Percentiles rank a stretch among this genome's conserved stretches.
These are phyloP conservation scores for Copidosoma aretas DNA, from an alignment of 2,888 invertebrate species.

Conservation along the genomic window DNA sequence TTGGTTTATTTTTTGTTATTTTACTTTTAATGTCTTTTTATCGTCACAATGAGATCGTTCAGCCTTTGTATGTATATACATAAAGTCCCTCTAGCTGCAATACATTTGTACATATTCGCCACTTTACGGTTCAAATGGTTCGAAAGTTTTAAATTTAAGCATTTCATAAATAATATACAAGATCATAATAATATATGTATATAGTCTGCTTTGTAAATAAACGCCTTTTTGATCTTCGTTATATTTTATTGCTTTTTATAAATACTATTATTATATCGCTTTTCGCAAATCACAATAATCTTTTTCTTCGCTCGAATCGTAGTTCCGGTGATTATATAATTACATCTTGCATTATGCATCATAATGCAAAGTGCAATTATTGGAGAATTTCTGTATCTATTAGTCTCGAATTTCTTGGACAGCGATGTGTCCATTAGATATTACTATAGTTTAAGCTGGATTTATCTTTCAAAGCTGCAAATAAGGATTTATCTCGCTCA, in stretches of 20 bases:
- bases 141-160: constrained; percentile 10
- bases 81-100: constrained; percentile 29
- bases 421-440: constrained; percentile 34
- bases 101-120: constrained; percentile 23
- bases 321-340: constrained; percentile 12
- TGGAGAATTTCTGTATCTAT: constrained; percentile 36
- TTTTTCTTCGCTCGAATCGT: constrained; percentile 28
- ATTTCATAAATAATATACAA: constrained; percentile 9
- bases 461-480: constrained; percentile 19
- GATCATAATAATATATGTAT: no score
- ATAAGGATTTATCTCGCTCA: neutral
- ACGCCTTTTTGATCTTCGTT: constrained; percentile 30
- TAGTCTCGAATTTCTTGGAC: constrained; percentile 38
- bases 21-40: constrained; percentile 22
- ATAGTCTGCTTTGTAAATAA: constrained; percentile 39
- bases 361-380: constrained; percentile 19
- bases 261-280: neutral
- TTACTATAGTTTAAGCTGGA: constrained; percentile 31
- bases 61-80: constrained; percentile 8
- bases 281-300: constrained; percentile 17
- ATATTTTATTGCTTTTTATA: constrained; percentile 26
- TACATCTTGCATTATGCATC: neutral
- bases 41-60: constrained; percentile 17
- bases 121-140: constrained; percentile 27
- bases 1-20: no score